Evolutionary conservation across 1,140 invertebrate species (phyloP).

Genomic region (honey bee (Apis mellifera)): Amel_HAv3.1 CM009938.2:3275501-3276000

Average conservation of each 20-base stretch:
- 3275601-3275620: conserved; percentile 11
- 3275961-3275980: too few relatives aligned
- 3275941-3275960: background rate
- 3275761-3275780: too few relatives aligned
- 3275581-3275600: conserved; percentile 34
- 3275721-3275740: background rate
- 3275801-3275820: background rate
- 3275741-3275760: too few relatives aligned
- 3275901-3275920: background rate
- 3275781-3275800: too few relatives aligned
- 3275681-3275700: background rate
- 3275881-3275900: background rate
- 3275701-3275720: background rate
- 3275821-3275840: background rate
- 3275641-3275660: background rate
- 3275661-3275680: conserved; percentile 10
- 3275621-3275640: conserved; percentile 5
- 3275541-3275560: conserved; percentile 33
- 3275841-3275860: too few relatives aligned
- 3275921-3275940: background rate
- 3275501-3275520: background rate
- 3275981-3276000: background rate
- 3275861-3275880: too few relatives aligned
- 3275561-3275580: conserved; percentile 11
- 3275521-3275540: conserved; percentile 34